Evolutionary conservation across 2,113 vertebrate species (phyloP).

Genomic region (Ramphastos sulfuratus): DNA sequence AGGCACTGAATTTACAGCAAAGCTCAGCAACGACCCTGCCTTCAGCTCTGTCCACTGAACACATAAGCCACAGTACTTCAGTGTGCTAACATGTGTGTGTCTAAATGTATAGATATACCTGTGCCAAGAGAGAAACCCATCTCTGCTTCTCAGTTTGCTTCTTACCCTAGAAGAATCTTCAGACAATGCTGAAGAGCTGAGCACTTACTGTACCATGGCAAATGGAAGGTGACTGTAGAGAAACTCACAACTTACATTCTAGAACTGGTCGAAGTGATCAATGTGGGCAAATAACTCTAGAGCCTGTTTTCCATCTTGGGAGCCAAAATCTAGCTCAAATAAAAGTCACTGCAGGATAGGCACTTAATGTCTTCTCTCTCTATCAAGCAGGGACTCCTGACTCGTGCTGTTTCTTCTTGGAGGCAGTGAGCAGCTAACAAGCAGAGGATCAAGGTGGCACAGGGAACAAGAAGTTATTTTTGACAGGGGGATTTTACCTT

Average conservation of each 20-base stretch:
- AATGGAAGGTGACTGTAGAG: background rate
- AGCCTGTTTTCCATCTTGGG: background rate
- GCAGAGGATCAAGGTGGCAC: background rate
- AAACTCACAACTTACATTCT: background rate
- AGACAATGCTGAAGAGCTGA: background rate
- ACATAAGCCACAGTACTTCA: background rate
- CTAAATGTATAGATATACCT: background rate
- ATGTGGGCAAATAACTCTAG: background rate
- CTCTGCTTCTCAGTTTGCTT: background rate
- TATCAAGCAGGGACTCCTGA: background rate
- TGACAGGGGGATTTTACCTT: background rate
- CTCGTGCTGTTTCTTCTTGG: background rate
- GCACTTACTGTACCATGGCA: background rate
- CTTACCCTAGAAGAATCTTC: background rate
- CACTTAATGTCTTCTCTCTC: background rate
- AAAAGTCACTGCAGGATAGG: background rate
- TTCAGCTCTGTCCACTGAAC: background rate
- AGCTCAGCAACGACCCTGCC: background rate
- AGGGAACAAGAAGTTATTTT: background rate
- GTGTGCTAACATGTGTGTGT: background rate
- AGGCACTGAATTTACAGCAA: background rate
- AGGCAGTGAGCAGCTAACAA: background rate
- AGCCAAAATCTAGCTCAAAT: background rate
- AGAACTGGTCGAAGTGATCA: background rate
- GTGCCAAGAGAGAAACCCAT: background rate